Evolutionary conservation across 2,888 invertebrate genomes (phyloP), one percentile per base, ranked within the genome.

Genomic region (Charanyca ferruginea): DNA sequence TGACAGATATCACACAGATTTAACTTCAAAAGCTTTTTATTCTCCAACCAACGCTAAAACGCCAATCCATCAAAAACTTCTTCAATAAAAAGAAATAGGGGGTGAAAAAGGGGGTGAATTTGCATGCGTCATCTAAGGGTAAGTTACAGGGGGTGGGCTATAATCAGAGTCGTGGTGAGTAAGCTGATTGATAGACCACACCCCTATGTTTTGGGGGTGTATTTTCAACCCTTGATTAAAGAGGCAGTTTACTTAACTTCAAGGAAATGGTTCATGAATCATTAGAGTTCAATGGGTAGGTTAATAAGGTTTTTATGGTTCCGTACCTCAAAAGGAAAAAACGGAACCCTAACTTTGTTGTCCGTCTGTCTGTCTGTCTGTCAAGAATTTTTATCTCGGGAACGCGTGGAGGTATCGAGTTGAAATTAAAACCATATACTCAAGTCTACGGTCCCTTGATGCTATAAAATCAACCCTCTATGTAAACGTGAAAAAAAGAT

Each of bases 41-140:
- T 77, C 54, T 52, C 32, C 6, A 44, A 64, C 35, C 32, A 41
- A 52, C 47, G 75, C 25, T 79, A 79, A 74, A 79, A 67, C 47
- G 75, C 74, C 74, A 67, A 76, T 75, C 76, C 70, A 76, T 79
- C 79, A 79, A 75, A 79, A 76, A 70, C 22, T 69, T 57, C 75
- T 66, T 80, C 78, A 68, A 75, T 75, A 81, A 67, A 79, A 79
- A 70, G 49, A 77, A 68, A 69, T 63, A 61, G 73, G 68, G 62
- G 60, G 51, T 18, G 41, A 18, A 73, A 70, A 60, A 28, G 44
- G 78, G 74, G 68, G 68, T 74, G 57, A 74, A 83, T 81, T 81
- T 81, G 75, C 83, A 81, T 81, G 81, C 81, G 83, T 81, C 81
- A 81, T 81, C 78, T 77, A 23, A 70, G 81, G 81, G 83, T 58